Percentiles rank a stretch among this genome's conserved stretches.
phyloP scores from a whole-genome alignment of 1,140 invertebrate species.

The Macrobrachium nipponense region DNA sequence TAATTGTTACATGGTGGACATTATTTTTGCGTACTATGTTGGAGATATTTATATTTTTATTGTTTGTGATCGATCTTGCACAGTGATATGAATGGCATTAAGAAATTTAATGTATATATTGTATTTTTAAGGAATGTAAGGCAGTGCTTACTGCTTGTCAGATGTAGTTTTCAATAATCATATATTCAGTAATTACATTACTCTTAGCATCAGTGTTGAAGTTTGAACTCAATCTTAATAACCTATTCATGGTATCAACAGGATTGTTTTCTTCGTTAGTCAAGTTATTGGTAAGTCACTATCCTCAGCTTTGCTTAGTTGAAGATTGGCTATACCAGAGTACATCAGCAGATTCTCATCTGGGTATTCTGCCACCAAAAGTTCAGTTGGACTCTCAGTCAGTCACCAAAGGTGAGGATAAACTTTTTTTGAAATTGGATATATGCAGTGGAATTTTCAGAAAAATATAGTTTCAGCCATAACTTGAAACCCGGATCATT shows the following conservation, averaged over 20 bases:
- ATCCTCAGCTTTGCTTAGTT: constrained; percentile 93
- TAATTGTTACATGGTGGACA: too few species aligned
- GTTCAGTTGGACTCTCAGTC: constrained; percentile 46
- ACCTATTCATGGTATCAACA: constrained; percentile 57
- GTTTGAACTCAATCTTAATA: not conserved
- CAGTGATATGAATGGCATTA: too few species aligned
- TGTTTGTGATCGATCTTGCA: too few species aligned
- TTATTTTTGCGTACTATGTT: too few species aligned
- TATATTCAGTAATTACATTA: not conserved
- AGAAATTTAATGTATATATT: too few species aligned
- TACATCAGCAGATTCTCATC: constrained; percentile 50
- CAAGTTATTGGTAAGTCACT: constrained; percentile 89
- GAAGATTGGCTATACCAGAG: constrained; percentile 85
- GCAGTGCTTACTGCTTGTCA: constrained; percentile 21
- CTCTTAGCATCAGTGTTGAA: too few species aligned
- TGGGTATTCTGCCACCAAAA: constrained; percentile 48
- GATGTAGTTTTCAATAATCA: not conserved
- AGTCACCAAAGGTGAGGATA: constrained; percentile 64
- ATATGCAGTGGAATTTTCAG: too few species aligned
- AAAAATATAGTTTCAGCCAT: too few species aligned
- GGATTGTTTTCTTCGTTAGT: constrained; percentile 87
- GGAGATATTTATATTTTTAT: too few species aligned
- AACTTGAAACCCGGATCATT: too few species aligned
- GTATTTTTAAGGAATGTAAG: not conserved
- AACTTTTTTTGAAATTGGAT: not conserved